Evolutionary conservation across 2,797 vertebrate species (phyloP).

Genomic region (Fringilla coelebs): DNA sequence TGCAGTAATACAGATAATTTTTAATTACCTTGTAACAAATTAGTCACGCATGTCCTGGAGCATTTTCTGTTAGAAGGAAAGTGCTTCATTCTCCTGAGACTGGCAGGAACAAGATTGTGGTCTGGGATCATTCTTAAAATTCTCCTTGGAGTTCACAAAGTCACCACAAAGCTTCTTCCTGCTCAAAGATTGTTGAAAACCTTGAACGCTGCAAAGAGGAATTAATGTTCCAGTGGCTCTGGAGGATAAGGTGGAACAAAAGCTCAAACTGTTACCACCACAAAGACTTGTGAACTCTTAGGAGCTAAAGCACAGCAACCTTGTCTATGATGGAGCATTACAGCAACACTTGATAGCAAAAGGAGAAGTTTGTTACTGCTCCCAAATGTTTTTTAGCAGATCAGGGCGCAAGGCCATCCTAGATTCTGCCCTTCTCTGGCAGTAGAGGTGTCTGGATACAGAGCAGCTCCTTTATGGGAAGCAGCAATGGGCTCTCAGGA

Average conservation of each 20-base stretch:
- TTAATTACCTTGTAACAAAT: conserved; percentile 40
- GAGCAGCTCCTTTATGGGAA: not conserved
- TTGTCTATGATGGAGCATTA: not conserved
- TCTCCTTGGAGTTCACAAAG: not conserved
- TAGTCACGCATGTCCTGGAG: not conserved
- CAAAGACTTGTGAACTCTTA: not conserved
- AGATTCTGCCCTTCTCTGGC: not conserved
- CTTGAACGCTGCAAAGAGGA: not conserved
- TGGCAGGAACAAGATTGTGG: not conserved
- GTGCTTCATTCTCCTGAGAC: not conserved
- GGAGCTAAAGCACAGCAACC: not conserved
- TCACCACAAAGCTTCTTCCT: not conserved
- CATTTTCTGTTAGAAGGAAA: not conserved
- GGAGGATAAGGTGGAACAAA: not conserved
- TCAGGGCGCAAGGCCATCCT: not conserved
- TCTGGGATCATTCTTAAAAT: not conserved
- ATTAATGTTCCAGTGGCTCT: not conserved
- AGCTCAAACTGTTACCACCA: not conserved
- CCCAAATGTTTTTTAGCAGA: not conserved
- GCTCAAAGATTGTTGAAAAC: not conserved
- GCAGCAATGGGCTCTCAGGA: not conserved
- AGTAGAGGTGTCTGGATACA: not conserved
- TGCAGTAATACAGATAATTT: not conserved
- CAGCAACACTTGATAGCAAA: accelerated
- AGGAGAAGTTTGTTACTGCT: not conserved